Percentiles rank a stretch among this genome's conserved stretches.
These are phyloP conservation scores for Corvus hawaiiensis DNA, from an alignment of 2,113 vertebrate genomes.

Conservation along the genomic window DNA sequence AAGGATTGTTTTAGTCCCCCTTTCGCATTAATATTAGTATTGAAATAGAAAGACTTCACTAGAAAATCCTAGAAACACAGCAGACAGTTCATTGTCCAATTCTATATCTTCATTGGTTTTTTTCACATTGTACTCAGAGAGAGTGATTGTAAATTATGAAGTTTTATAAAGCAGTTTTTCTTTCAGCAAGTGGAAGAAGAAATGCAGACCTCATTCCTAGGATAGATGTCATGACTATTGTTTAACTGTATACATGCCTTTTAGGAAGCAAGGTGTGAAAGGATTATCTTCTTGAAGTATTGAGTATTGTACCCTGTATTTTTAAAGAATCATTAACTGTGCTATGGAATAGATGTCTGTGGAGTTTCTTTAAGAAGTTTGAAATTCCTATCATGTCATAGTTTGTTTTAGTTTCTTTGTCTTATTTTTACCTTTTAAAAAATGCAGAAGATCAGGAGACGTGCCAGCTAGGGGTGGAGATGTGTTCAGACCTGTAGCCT, in stretches of 20 bases:
- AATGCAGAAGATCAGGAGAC: background rate
- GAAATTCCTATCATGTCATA: background rate
- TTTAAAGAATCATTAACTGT: background rate
- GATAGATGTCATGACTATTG: background rate
- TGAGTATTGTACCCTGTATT: background rate
- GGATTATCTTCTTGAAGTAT: background rate
- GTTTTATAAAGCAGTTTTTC: background rate
- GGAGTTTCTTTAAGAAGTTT: background rate
- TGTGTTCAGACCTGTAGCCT: slow-evolving; percentile 64
- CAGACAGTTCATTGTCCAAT: background rate
- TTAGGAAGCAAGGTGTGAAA: background rate
- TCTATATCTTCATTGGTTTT: background rate
- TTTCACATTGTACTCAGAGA: background rate
- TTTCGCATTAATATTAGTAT: background rate
- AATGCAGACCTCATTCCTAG: background rate
- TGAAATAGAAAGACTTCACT: background rate
- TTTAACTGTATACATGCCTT: background rate
- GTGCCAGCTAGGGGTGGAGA: slow-evolving; percentile 17
- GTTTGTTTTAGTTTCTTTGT: slow-evolving; percentile 9
- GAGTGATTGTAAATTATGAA: background rate
- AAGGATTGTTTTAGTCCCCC: background rate
- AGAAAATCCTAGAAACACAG: background rate
- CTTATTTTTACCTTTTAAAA: slow-evolving; percentile 2
- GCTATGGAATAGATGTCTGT: background rate
- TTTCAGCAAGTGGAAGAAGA: background rate